Evolutionary conservation across 2,888 invertebrate genomes (phyloP), one percentile per base, ranked within the genome.

Genomic region (Exocentrus adspersus): DNA sequence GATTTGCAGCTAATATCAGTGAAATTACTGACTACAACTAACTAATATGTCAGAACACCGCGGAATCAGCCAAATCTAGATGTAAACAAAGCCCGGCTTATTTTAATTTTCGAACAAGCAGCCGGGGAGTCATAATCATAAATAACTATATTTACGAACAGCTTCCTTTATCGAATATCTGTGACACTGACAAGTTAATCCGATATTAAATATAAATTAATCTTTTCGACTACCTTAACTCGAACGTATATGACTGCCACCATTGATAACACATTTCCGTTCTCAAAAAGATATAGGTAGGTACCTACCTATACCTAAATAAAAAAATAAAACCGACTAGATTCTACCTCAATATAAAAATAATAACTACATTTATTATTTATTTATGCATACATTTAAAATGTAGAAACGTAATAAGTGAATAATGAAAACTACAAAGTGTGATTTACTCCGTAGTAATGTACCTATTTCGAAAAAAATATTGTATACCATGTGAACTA

Each of bases 151-250:
- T 61, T 48, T 37, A 61, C 56, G 42, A 53, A 54, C 53, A 43
- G 54, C 46, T 50, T 61, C 56, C 41, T 45, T 61, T 61, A 61
- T 61, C 51, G 54, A 60, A 59, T 60, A 67, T 67, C 64, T 58
- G 46, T 62, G 63, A 67, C 65, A 59, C 24, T 72, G 71, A 72
- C 72, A 71, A 69, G 71, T 71, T 72, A 71, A 72, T 68, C 70
- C 60, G 54, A 64, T 57, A 58, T 66, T 65, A 72, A 72, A 72
- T 68, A n/a, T n/a, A 70, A 61, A 61, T 61, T 61, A 50, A 61
- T 61, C 61, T 61, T n/a, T 43, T 46, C 42, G 28, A 56, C 53
- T 61, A 61, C 54, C 56, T 53, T 48, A 37, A 43, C 24, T 24
- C 24, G 7, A 24, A 24, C 24, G 12, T 54, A 24, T 45, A 53